Percentiles rank a stretch among this genome's conserved stretches.
Evolutionary conservation across 2,113 vertebrate species (phyloP).

Genomic region (Harpagus bidentatus): DNA sequence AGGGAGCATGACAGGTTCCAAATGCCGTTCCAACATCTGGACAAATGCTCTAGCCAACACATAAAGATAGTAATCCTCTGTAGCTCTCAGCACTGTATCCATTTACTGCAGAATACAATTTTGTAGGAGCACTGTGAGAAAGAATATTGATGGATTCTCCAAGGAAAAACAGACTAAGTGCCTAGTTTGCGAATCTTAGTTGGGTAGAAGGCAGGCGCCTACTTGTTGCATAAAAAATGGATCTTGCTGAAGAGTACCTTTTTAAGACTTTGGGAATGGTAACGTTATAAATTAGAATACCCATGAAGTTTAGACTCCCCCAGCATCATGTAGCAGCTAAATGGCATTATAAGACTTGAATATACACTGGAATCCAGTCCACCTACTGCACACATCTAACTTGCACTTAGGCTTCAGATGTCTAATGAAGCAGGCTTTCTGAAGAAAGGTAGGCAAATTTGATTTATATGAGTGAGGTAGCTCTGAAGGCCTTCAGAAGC

Average conservation of each 20-base stretch:
- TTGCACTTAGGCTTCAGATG: neutral
- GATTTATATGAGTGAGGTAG: constrained; percentile 5
- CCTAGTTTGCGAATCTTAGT: neutral
- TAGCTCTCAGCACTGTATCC: neutral
- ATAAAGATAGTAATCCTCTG: neutral
- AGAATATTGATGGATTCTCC: neutral
- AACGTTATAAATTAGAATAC: neutral
- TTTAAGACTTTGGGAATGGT: neutral
- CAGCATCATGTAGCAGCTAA: neutral
- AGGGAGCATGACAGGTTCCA: neutral
- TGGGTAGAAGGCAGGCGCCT: neutral
- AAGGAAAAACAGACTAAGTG: neutral
- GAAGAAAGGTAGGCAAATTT: constrained; percentile 62
- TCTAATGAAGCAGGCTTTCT: constrained; percentile 36
- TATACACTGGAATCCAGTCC: neutral
- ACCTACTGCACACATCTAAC: constrained; percentile 10
- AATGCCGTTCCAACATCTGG: neutral
- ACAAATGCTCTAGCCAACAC: neutral
- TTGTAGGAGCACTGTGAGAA: neutral
- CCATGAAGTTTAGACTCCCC: neutral
- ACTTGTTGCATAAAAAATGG: neutral
- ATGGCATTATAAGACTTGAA: neutral
- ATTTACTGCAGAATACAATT: neutral
- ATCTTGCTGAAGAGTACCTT: neutral
- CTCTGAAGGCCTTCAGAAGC: constrained; percentile 21